Evolutionary conservation across 2,113 vertebrate species (phyloP).

Genomic region (Pantherophis guttatus): DNA sequence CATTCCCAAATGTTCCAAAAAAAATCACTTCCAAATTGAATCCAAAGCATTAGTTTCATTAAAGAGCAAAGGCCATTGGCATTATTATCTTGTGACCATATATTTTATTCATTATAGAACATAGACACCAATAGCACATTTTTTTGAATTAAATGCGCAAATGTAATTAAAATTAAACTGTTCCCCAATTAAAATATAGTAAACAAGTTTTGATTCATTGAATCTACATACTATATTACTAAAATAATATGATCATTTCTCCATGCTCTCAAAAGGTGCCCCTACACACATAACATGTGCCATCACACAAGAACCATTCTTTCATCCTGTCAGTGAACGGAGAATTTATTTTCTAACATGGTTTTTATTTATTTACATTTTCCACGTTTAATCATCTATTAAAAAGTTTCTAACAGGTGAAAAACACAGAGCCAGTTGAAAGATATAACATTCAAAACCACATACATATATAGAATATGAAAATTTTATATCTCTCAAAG

Average conservation of each 20-base stretch:
- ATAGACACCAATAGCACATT: neutral
- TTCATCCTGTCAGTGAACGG: neutral
- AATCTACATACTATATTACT: neutral
- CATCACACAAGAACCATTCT: neutral
- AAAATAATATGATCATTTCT: neutral
- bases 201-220: neutral
- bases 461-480: neutral
- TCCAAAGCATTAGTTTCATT: neutral
- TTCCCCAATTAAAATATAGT: neutral
- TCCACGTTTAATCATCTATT: neutral
- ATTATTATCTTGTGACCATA: neutral
- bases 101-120: neutral
- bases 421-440: neutral
- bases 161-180: neutral
- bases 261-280: neutral
- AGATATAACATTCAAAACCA: neutral
- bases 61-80: neutral
- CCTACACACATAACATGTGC: neutral
- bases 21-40: neutral
- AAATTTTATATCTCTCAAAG: neutral
- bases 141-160: neutral
- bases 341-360: neutral
- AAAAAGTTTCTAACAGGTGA: neutral
- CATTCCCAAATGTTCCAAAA: neutral
- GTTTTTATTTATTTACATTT: neutral